phyloP scores from a whole-genome alignment of 1,140 invertebrate species.

The Paralvinella palmiformis region DNA sequence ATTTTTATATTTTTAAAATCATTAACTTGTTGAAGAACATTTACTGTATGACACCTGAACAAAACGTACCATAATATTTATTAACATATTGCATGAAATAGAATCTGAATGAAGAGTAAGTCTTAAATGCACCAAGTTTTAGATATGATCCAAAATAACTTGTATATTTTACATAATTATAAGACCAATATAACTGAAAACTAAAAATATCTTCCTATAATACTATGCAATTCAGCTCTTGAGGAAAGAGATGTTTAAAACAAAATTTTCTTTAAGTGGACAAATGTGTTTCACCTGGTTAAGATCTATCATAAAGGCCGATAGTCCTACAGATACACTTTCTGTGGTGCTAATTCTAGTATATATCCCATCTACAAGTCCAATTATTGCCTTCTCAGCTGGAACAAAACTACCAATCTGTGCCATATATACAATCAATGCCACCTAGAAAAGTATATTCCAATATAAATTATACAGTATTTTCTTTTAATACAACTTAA shows the following conservation, averaged over 20 bases:
- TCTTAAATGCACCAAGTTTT: neutral
- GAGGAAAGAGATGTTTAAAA: neutral
- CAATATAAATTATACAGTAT: neutral
- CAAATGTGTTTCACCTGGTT: constrained; percentile 61
- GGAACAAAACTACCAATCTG: constrained; percentile 86
- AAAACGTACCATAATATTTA: no score
- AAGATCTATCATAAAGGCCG: constrained; percentile 78
- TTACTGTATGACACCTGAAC: no score
- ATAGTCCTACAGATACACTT: constrained; percentile 74
- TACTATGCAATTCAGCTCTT: neutral
- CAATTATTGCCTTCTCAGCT: constrained; percentile 65
- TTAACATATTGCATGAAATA: no score
- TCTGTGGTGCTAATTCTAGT: constrained; percentile 63
- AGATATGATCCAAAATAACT: neutral
- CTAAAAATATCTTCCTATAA: neutral
- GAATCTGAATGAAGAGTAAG: neutral
- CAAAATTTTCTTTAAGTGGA: neutral
- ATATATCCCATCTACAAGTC: constrained; percentile 66
- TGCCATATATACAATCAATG: constrained; percentile 71
- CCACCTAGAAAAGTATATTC: constrained; percentile 53
- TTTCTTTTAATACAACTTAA: neutral
- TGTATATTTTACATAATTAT: neutral
- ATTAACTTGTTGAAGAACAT: no score
- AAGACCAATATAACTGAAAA: neutral
- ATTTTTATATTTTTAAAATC: no score